Percentiles rank a stretch among this genome's conserved stretches.
phyloP scores from a whole-genome alignment of 2,888 invertebrate species.

The Tipula confusa region DNA sequence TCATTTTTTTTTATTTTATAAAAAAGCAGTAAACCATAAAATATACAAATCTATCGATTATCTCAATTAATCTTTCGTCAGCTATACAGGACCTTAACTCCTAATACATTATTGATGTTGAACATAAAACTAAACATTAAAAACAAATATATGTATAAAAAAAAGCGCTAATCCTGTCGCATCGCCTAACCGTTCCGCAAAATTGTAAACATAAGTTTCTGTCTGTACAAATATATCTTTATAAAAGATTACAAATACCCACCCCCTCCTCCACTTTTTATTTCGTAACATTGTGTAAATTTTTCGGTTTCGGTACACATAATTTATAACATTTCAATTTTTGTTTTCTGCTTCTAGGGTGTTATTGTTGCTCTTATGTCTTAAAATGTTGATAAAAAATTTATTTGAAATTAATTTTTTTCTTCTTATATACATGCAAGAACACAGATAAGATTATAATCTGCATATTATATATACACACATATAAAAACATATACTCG shows the following conservation, averaged over 20 bases:
- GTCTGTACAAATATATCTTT: neutral
- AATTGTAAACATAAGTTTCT: too few relatives aligned
- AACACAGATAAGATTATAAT: neutral
- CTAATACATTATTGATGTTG: too few relatives aligned
- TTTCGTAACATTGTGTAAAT: neutral
- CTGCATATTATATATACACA: neutral
- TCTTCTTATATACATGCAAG: neutral
- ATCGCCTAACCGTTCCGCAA: neutral
- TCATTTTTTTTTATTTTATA: too few relatives aligned
- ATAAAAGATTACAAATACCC: neutral
- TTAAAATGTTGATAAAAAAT: slow-evolving; percentile 5
- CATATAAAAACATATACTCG: neutral
- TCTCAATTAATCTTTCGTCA: too few relatives aligned
- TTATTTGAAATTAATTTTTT: neutral
- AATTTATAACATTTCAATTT: neutral
- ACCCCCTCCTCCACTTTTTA: neutral
- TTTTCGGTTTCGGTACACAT: neutral
- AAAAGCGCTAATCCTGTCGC: neutral
- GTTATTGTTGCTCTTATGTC: neutral
- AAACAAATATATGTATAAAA: neutral
- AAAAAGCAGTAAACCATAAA: too few relatives aligned
- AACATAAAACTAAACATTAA: too few relatives aligned
- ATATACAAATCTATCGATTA: too few relatives aligned
- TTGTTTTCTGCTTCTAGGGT: neutral
- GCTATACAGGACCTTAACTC: too few relatives aligned